Percentiles rank a stretch among this genome's conserved stretches.
Evolutionary conservation across 2,888 invertebrate species (phyloP).

Genomic region (Morpho helenor): DNA sequence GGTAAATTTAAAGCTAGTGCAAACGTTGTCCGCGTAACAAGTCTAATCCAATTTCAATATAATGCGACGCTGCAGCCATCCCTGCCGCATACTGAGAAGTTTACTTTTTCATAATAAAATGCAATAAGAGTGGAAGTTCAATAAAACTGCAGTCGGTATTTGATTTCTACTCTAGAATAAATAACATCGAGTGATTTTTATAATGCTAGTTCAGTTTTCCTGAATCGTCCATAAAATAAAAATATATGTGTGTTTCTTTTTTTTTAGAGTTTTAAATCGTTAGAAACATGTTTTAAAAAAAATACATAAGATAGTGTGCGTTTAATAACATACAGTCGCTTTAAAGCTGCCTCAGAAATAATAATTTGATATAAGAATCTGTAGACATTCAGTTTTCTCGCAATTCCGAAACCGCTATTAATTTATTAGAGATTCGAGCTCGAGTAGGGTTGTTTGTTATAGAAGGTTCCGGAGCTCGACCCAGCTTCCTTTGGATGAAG

Average conservation of each 20-base stretch:
- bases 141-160: conserved; percentile 57
- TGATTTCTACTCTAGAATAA: conserved; percentile 68
- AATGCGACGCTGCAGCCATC: conserved; percentile 21
- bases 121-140: conserved; percentile 60
- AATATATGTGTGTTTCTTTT: neutral
- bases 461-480: no score
- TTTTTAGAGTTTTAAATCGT: no score
- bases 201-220: neutral
- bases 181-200: conserved; percentile 35
- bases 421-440: neutral
- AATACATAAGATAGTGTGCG: no score
- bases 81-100: conserved; percentile 41
- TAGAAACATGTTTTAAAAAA: no score
- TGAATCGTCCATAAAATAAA: neutral
- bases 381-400: conserved; percentile 32
- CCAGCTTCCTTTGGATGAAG: no score
- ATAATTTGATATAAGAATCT: conserved; percentile 59
- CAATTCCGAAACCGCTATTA: neutral
- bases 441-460: neutral
- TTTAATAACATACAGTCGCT: conserved; percentile 35
- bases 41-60: conserved; percentile 27
- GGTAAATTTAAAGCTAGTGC: conserved; percentile 12
- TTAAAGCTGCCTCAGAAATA: conserved; percentile 67
- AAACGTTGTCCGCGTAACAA: conserved; percentile 15
- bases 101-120: conserved; percentile 70